phyloP scores from a whole-genome alignment of 2,888 invertebrate genomes.

The Eristalis pertinax region DNA sequence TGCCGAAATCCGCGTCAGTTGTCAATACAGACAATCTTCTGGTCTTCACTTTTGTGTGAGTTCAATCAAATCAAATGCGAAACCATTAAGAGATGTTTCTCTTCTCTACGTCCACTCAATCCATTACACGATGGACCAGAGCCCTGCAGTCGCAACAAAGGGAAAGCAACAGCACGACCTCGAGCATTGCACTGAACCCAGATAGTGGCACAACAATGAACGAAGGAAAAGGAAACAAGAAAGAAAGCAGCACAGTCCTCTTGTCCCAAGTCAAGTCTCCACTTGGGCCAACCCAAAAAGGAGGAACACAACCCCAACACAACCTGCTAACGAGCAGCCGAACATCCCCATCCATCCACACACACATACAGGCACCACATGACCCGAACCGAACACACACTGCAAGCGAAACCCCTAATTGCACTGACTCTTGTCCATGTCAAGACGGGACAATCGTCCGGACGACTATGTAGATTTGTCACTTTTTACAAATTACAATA shows the following conservation, averaged over 20 bases:
- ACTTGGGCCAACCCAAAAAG: background rate
- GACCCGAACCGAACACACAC: background rate
- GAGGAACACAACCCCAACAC: background rate
- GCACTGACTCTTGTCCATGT: constrained; percentile 21
- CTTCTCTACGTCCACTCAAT: background rate
- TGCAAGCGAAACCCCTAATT: constrained; percentile 26
- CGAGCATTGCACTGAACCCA: background rate
- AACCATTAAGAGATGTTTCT: background rate
- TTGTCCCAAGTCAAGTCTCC: background rate
- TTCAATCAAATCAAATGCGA: background rate
- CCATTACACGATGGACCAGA: background rate
- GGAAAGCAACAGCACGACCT: background rate
- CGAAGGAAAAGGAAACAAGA: background rate
- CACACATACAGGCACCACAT: too few species aligned
- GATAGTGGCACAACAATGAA: background rate
- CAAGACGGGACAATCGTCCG: constrained; percentile 23
- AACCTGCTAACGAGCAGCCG: background rate
- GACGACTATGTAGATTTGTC: constrained; percentile 35
- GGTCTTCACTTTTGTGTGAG: background rate
- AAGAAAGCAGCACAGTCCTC: background rate
- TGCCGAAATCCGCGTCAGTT: too few species aligned
- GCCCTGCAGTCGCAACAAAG: background rate
- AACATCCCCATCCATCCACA: background rate
- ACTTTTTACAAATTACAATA: constrained; percentile 40
- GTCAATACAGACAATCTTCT: background rate